Base-by-base conservation (phyloP, 1,140 invertebrate species). In the Meloidogyne floridensis region DNA sequence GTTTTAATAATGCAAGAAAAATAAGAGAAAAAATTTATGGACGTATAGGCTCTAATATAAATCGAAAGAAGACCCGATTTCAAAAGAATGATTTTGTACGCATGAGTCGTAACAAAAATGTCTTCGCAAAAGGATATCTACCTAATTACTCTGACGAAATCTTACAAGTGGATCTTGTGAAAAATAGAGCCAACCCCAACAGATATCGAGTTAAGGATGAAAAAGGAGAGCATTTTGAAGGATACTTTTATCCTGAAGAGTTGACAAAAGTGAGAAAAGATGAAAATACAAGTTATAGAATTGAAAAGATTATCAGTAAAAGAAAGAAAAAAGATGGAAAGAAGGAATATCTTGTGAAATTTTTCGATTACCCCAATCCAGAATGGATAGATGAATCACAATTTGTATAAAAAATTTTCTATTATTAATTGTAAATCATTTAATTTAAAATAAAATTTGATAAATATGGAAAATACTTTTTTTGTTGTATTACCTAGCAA, bases 111-210 rank as follows among this genome's bases (percentile, higher is more conserved):
- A 53, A 54, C 2, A 74, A 79, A 72, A n/a, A 56, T 69, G 54
- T 59, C 42, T 83, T 83, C 70, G 54, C 15, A 13, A 72, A 70
- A 71, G 82, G 79, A 2, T 81, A 69, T 71, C 3, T 56, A 7
- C 75, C 75, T 2, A 83, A 56, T 15, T 84, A 75, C 15, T 42
- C 80, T 53, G 86, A 84, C 20, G 72, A 75, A 82, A 78, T 85
- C 10, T 18, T 51, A 7, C 32, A 47, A 15, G 74, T 84, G 0
- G 59, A 59, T 15, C 4, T 43, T 74, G 13, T 78, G 9, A 18
- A 65, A 47, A 65, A 56, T 11, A 76, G 9, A n/a, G 13, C 75
- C 13, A 54, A 51, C 11, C 70, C 51, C 0, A 69, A 51, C 10
- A 32, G 53, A 65, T 56, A 76, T 7, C 10, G 42, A 82, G 42